Percentiles rank a stretch among this genome's conserved stretches.
phyloP scores from a whole-genome alignment of 1,140 invertebrate genomes.

The Tribolium madens region DNA sequence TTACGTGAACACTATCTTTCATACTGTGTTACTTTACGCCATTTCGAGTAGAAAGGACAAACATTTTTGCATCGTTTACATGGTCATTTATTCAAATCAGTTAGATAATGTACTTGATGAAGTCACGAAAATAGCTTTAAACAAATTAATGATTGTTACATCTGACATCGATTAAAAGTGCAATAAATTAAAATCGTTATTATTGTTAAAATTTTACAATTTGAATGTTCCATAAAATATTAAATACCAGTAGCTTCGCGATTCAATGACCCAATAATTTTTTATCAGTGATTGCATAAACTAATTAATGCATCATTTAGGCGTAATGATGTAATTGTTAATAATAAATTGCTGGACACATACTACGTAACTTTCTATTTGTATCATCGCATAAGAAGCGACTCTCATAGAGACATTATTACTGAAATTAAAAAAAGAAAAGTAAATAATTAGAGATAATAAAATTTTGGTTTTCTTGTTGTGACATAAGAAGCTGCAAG shows the following conservation, averaged over 20 bases:
- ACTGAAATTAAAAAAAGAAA: constrained; percentile 1
- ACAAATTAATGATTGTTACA: too few species aligned
- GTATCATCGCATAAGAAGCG: neutral
- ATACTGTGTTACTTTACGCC: neutral
- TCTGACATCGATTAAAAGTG: too few species aligned
- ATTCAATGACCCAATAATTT: neutral
- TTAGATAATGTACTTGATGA: neutral
- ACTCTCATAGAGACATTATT: neutral
- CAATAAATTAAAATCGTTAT: too few species aligned
- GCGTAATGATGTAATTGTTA: constrained; percentile 22
- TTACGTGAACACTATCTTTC: neutral
- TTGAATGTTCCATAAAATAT: neutral
- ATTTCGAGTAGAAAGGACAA: neutral
- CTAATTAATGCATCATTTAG: constrained; percentile 26
- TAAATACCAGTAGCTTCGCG: neutral
- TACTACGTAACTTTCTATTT: constrained; percentile 19
- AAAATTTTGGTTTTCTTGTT: neutral
- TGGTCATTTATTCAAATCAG: neutral
- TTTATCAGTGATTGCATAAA: constrained; percentile 20
- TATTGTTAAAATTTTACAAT: too few species aligned
- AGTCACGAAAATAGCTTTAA: neutral
- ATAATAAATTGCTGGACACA: constrained; percentile 11
- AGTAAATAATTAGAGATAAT: neutral
- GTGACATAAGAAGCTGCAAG: neutral
- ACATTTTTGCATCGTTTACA: neutral